phyloP scores from a whole-genome alignment of 2,888 invertebrate genomes.

The Trissoscelio sp. region DNA sequence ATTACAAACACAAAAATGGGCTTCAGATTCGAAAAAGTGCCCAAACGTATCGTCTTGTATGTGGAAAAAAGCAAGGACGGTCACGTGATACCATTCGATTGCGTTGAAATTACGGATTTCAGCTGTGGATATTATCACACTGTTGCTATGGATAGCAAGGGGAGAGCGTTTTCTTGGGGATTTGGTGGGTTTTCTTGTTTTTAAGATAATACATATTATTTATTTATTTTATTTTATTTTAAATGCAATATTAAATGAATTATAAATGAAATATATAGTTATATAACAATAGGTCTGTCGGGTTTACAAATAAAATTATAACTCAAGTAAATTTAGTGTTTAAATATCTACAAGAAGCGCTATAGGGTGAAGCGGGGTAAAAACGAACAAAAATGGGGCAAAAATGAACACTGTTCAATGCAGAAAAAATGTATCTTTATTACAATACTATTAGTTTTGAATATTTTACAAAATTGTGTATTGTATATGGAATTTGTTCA shows the following conservation, averaged over 20 bases:
- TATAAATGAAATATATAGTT: not conserved
- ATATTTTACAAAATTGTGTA: no score
- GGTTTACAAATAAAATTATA: no score
- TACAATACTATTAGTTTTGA: no score
- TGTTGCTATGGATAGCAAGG: conserved; percentile 94
- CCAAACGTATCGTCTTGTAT: conserved; percentile 93
- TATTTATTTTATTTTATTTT: no score
- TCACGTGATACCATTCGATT: conserved; percentile 91
- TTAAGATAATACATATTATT: no score
- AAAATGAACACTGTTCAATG: no score
- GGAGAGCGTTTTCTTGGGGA: conserved; percentile 96
- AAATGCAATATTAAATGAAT: not conserved
- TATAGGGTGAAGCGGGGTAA: no score
- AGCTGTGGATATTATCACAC: conserved; percentile 96
- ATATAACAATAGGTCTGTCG: not conserved
- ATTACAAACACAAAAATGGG: conserved; percentile 94
- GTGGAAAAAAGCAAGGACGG: conserved; percentile 95
- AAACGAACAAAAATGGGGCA: no score
- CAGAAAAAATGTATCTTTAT: no score
- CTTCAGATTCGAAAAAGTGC: conserved; percentile 93
- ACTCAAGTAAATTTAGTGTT: no score
- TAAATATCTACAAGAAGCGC: no score
- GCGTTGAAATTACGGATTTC: conserved; percentile 94
- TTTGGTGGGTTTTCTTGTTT: conserved; percentile 85
- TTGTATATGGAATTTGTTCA: no score